These are phyloP conservation scores for Nymphalis io DNA, from an alignment of 1,140 invertebrate genomes.

Conservation along the genomic window DNA sequence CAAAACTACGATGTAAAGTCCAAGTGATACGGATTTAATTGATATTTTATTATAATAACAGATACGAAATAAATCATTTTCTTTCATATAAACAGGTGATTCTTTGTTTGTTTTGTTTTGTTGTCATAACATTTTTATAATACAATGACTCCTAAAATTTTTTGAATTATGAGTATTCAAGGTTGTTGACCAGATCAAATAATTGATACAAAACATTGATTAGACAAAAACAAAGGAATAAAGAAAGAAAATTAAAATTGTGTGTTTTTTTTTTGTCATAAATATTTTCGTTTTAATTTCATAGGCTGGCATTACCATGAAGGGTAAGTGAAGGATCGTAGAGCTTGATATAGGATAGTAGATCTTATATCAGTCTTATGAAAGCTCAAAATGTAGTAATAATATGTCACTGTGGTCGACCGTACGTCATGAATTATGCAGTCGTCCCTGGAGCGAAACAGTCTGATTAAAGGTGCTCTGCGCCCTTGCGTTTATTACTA, in stretches of 20 bases:
- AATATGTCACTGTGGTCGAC: constrained; percentile 23
- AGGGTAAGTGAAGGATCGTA: constrained; percentile 26
- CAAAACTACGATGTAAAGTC: no score
- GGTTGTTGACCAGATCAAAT: no score
- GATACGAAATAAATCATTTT: no score
- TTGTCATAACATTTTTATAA: no score
- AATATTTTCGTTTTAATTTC: constrained; percentile 36
- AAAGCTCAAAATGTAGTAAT: constrained; percentile 25
- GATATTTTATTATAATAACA: no score
- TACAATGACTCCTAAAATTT: no score
- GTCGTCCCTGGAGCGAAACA: constrained; percentile 36
- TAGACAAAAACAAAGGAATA: no score
- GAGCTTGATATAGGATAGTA: constrained; percentile 3
- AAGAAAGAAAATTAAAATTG: neutral
- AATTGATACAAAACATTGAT: no score
- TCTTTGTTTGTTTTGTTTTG: no score
- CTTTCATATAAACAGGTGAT: no score
- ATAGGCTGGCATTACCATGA: constrained; percentile 35
- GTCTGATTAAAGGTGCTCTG: constrained; percentile 46
- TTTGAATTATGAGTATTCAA: no score
- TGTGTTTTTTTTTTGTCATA: constrained; percentile 3
- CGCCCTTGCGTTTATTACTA: constrained; percentile 40
- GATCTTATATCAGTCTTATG: constrained; percentile 3
- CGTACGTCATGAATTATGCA: constrained; percentile 45
- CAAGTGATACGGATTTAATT: no score